Base-by-base conservation (phyloP, 2,797 vertebrate species). In the Fistularia commersonii region DNA sequence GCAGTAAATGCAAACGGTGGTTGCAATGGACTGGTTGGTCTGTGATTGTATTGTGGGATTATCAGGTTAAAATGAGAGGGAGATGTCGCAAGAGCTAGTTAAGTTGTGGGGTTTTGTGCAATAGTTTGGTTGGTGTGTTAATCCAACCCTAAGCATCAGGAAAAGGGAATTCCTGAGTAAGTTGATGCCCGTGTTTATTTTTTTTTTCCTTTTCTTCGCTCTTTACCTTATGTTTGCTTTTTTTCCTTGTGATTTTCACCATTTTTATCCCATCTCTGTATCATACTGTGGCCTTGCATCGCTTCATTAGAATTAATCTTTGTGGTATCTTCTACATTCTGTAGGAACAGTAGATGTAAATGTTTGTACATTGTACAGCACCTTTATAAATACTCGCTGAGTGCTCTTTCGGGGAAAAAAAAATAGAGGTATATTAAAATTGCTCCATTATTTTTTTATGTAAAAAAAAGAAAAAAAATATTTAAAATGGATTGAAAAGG, bases 281-380 rank as follows among this genome's bases (percentile, higher is more conserved):
- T 86, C 72, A 84, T 88, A 73, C 78, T 79, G 92, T 91, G 93
- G 94, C 93, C 93, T 94, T 94, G 93, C 92, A 91, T 92, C 74
- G 89, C 88, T 85, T 83, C 79, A 87, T 85, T 88, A 87, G 74
- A 88, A 38, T 42, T 43, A 58, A 77, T 81, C 79, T 80, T 82
- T 72, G 77, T 87, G 76, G 79, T 90, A 75, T 80, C 79, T 85
- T 83, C 72, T 81, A 86, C 88, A 86, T 86, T 91, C 86, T 91
- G 89, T 93, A 82, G 81, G 75, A 78, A 71, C 58, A 69, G 86
- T 89, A 92, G 92, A 90, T 98, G 93, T 97, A 96, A 96, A 98
- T 96, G 95, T 96, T 92, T 95, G 91, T 95, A 98, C 93, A 97
- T 87, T 99, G 95, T 98, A 98, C 95, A 99, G 93, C 92, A 93